These are phyloP conservation scores for Motacilla tschutschensis DNA, from an alignment of 2,113 vertebrate species.

Conservation along the genomic window DNA sequence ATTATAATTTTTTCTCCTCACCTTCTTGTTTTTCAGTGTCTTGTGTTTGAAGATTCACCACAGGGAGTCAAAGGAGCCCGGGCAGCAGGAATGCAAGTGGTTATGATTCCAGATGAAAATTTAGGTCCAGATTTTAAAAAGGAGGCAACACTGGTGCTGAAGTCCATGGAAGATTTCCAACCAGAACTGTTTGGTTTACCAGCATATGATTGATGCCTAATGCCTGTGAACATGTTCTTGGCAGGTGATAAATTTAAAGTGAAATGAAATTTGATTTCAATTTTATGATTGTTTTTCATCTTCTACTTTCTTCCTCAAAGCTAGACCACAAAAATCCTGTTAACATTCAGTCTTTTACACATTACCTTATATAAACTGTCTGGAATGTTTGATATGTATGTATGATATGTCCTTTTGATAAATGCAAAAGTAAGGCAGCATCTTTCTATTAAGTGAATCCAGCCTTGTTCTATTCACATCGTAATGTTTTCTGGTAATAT, in stretches of 20 bases:
- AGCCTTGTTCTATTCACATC: background rate
- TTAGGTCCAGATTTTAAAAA: conserved; percentile 73
- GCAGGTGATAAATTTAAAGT: background rate
- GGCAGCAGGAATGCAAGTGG: conserved; percentile 89
- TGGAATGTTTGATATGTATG: background rate
- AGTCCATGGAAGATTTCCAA: conserved; percentile 83
- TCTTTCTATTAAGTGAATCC: background rate
- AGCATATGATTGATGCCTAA: conserved; percentile 50
- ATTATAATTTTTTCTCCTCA: background rate
- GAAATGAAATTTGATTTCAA: background rate
- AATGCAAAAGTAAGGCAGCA: background rate
- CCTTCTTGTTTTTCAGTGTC: conserved; percentile 72
- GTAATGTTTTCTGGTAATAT: background rate
- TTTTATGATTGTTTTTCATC: background rate
- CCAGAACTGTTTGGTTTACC: conserved; percentile 89
- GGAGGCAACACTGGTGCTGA: conserved; percentile 79
- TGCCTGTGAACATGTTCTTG: background rate
- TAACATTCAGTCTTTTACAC: background rate
- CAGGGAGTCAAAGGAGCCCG: conserved; percentile 83
- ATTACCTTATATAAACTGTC: background rate
- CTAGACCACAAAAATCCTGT: background rate
- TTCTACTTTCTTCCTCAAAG: background rate
- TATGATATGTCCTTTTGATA: background rate
- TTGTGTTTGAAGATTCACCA: conserved; percentile 93
- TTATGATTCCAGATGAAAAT: conserved; percentile 88